Conservation (phyloP, 1,140 invertebrate species). For the Bombus sibiricus region DNA sequence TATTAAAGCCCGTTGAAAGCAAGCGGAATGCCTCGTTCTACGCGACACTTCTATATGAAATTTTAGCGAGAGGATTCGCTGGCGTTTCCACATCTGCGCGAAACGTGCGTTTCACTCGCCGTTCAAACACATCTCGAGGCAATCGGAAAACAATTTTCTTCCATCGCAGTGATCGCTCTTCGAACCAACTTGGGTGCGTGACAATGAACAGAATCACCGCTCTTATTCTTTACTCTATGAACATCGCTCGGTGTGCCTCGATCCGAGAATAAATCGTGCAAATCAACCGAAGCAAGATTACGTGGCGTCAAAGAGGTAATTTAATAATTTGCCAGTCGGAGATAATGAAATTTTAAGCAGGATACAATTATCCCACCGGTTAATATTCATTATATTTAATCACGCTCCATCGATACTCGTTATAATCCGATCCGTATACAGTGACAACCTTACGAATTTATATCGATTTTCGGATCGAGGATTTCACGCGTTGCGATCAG, state of each 20-base stretch:
- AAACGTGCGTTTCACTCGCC: background rate
- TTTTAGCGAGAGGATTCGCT: background rate
- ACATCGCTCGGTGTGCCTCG: background rate
- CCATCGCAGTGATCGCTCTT: background rate
- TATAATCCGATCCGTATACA: background rate
- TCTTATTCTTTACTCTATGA: constrained; percentile 12
- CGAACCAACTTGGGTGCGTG: background rate
- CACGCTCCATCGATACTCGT: background rate
- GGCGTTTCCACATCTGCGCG: background rate
- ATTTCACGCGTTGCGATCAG: background rate
- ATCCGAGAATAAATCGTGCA: background rate
- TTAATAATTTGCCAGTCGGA: background rate
- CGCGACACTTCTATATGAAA: background rate
- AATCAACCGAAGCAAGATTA: background rate
- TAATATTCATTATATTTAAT: background rate
- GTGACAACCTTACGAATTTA: no score
- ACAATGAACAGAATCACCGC: background rate
- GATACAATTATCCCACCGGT: background rate
- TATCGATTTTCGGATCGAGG: constrained; percentile 2
- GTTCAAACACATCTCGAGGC: background rate
- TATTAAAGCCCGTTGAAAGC: background rate
- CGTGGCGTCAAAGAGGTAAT: background rate
- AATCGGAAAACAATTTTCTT: background rate
- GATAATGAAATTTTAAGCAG: background rate
- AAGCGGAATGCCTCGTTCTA: background rate